phyloP scores from a whole-genome alignment of 2,113 vertebrate genomes.

The Delphinapterus leucas region DNA sequence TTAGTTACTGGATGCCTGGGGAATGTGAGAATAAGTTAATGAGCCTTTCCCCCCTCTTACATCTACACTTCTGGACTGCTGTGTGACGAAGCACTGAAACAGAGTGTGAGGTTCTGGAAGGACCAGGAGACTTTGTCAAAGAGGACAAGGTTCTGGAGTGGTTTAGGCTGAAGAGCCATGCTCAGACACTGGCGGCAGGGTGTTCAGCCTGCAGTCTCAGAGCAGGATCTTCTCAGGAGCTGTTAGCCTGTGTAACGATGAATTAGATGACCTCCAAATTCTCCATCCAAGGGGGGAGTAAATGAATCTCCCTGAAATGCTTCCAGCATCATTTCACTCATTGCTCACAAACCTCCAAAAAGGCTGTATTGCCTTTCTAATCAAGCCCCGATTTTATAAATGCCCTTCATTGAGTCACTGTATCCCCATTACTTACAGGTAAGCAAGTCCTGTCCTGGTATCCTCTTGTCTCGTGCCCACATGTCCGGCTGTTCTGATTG shows the following conservation, averaged over 20 bases:
- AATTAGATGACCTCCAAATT: background rate
- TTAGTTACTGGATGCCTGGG: background rate
- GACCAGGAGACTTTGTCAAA: background rate
- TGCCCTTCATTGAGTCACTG: rapidly evolving
- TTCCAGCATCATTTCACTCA: background rate
- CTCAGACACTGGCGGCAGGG: background rate
- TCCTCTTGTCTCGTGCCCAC: too few species aligned
- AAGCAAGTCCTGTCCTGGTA: too few species aligned
- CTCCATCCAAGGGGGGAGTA: background rate
- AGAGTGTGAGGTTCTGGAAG: background rate
- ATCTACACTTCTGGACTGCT: background rate
- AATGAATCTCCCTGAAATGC: background rate
- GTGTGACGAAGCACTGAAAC: background rate
- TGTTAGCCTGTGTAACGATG: rapidly evolving
- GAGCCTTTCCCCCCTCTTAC: rapidly evolving
- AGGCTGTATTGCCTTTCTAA: background rate
- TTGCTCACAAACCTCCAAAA: background rate
- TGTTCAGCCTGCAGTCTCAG: rapidly evolving
- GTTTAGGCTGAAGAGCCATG: background rate
- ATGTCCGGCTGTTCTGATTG: rapidly evolving
- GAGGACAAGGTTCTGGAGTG: background rate
- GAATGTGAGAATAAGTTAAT: too few species aligned
- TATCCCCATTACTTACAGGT: rapidly evolving
- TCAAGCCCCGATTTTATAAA: too few species aligned
- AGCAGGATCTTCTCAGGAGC: rapidly evolving